Evolutionary conservation across 2,113 vertebrate genomes (phyloP), one percentile per base, ranked within the genome.

Genomic region (Oceanodroma tethys): DNA sequence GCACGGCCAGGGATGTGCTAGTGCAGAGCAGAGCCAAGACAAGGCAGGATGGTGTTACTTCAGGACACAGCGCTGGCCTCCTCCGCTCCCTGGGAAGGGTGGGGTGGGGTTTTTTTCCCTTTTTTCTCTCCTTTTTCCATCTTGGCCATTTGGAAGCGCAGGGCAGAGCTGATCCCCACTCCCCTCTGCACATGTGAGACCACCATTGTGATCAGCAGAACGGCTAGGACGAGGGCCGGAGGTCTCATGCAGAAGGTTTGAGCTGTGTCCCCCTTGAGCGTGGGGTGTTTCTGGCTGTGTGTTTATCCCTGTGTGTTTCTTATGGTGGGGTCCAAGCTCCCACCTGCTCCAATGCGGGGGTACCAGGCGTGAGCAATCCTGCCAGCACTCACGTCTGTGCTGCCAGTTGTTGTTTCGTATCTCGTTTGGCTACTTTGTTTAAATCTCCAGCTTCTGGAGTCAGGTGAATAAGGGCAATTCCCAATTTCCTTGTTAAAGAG

Each of bases 21-120:
- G 63, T 3, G 55, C 40, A 8, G 72, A 76, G 85, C 85, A 42
- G 85, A 93, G 95, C 96, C 88, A 81, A 87, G 82, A 5, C 30
- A 25, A 95, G 94, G 81, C 80, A 68, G 81, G 73, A 3, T n/a
- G 78, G 82, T 88, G 93, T 97, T 45, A 90, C 85, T 95, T 43
- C 93, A 97, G 96, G 96, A 96, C 93, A 92, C 47, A 0, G 65
- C 0, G 17, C 81, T 88, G 95, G 88, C 95, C 88, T 82, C 59
- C 71, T 40, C 63, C 6, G 9, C 82, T 86, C 88, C 72, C 72
- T 40, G 34, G 5, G 0, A 30, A 66, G 86, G 80, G 7, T 71
- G 86, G 65, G 52, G 59, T 78, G 70, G 26, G 1, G 1, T 74
- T 74, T 75, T 71, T 85, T 40, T 36, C 1, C 8, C 2, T 22